Evolutionary conservation across 2,888 invertebrate species (phyloP).

Genomic region (Neoascia interrupta): DNA sequence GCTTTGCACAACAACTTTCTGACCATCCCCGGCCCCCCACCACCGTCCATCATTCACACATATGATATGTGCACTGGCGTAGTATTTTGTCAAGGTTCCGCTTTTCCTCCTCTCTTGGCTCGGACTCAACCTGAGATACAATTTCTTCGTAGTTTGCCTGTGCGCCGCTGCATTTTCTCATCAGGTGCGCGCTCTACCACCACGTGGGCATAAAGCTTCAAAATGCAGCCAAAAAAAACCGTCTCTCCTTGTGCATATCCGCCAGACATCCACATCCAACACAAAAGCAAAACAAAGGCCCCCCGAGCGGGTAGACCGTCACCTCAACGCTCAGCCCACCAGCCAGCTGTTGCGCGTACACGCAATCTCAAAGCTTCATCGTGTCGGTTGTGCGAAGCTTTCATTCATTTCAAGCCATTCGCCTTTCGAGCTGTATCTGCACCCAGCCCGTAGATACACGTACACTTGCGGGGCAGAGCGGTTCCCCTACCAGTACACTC

Average conservation of each 20-base stretch:
- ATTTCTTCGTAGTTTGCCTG: neutral
- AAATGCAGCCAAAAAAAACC: conserved; percentile 15
- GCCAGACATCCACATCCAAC: conserved; percentile 31
- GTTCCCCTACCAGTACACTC: conserved; percentile 23
- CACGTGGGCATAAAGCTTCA: conserved; percentile 52
- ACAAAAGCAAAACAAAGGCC: neutral
- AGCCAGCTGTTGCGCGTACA: conserved; percentile 29
- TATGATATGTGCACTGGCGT: neutral
- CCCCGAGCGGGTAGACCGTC: conserved; percentile 25
- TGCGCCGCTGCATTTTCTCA: conserved; percentile 15
- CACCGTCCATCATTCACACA: neutral
- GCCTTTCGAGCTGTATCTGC: conserved; percentile 32
- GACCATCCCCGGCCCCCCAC: too few relatives aligned
- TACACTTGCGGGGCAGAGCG: conserved; percentile 22
- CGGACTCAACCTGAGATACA: neutral
- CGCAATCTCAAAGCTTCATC: conserved; percentile 61
- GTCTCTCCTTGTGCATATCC: conserved; percentile 58
- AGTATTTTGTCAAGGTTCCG: conserved; percentile 39
- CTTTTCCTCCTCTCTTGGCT: conserved; percentile 34
- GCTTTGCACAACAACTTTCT: conserved; percentile 19
- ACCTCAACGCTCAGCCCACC: conserved; percentile 6
- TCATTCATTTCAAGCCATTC: conserved; percentile 55
- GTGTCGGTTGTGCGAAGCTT: conserved; percentile 50
- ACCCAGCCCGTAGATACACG: conserved; percentile 15
- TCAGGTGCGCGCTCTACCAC: conserved; percentile 23